phyloP scores from a whole-genome alignment of 2,888 invertebrate genomes.

The Hemithea aestivaria region DNA sequence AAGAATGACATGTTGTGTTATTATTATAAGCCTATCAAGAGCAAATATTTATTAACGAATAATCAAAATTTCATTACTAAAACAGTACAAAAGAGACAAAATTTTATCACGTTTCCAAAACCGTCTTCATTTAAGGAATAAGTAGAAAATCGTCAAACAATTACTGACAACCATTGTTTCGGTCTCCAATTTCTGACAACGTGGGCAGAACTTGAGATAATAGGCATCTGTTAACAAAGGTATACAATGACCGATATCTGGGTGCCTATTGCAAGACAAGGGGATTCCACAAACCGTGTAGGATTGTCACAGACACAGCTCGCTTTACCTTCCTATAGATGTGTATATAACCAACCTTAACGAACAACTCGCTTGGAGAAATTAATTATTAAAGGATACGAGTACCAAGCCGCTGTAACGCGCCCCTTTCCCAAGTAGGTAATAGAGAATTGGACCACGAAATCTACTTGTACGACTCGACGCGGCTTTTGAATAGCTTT shows the following conservation, averaged over 20 bases:
- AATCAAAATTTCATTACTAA: too few relatives aligned
- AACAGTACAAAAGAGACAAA: too few relatives aligned
- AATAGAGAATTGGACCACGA: conserved; percentile 17
- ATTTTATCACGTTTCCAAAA: too few relatives aligned
- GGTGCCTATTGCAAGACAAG: conserved; percentile 14
- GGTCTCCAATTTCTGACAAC: background rate
- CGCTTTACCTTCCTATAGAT: too few relatives aligned
- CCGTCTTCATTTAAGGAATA: background rate
- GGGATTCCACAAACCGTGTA: conserved; percentile 10
- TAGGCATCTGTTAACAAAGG: background rate
- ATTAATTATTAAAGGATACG: conserved; percentile 27
- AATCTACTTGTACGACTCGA: conserved; percentile 9
- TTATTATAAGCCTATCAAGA: too few relatives aligned
- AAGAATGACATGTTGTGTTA: too few relatives aligned
- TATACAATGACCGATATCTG: conserved; percentile 9
- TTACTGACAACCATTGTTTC: background rate
- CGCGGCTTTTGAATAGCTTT: background rate
- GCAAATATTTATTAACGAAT: too few relatives aligned
- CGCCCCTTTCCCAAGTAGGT: conserved; percentile 21
- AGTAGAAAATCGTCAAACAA: background rate
- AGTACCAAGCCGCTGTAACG: conserved; percentile 17
- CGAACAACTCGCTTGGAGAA: conserved; percentile 21
- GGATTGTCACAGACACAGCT: conserved; percentile 18
- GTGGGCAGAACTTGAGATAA: conserved; percentile 6
- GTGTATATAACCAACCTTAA: conserved; percentile 20